Evolutionary conservation across 1,140 invertebrate species (phyloP), one percentile per base, ranked within the genome.

Genomic region (Lanistes nyassanus): DNA sequence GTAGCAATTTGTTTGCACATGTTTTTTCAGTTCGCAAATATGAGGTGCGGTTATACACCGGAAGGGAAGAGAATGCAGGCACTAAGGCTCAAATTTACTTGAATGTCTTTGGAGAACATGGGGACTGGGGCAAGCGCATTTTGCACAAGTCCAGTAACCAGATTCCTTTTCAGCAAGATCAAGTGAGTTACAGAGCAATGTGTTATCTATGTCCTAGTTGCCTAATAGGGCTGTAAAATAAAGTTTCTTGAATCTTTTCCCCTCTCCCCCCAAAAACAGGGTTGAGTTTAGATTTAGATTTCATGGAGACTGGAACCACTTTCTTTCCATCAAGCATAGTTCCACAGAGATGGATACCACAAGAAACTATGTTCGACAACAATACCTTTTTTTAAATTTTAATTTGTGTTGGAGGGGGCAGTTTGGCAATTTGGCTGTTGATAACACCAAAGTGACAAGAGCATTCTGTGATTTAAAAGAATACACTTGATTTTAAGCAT

Each of bases 81-180:
- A 88, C 87, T 23, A 80, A 86, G 76, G 83, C 87, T 11, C 72
- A 83, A 51, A 83, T 88, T 21, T 88, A 84, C 75, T 78, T 89
- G 64, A 86, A 81, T 34, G 64, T 84, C 21, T 80, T 79, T 74
- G 86, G 86, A 21, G 81, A 83, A 62, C 75, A 79, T 39, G 86
- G 86, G 26, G 86, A 88, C 77, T 84, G 77, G 64, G 86, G 86
- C 42, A 86, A 83, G 76, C 76, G 85, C 21, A 42, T 68, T 37
- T 76, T 88, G 13, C 51, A 76, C 9, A 62, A 81, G 26, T 83
- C 83, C 21, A 81, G 83, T 62, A 83, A 80, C 65, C 74, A 60
- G 16, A 78, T 80, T 34, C 68, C 66, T 4, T 87, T 86, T 56
- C 65, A 69, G 26, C 39, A 34, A 70, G 85, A 84, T 34, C 84